Conservation (phyloP, 2,888 invertebrate species). For the Orchesella flavescens region DNA sequence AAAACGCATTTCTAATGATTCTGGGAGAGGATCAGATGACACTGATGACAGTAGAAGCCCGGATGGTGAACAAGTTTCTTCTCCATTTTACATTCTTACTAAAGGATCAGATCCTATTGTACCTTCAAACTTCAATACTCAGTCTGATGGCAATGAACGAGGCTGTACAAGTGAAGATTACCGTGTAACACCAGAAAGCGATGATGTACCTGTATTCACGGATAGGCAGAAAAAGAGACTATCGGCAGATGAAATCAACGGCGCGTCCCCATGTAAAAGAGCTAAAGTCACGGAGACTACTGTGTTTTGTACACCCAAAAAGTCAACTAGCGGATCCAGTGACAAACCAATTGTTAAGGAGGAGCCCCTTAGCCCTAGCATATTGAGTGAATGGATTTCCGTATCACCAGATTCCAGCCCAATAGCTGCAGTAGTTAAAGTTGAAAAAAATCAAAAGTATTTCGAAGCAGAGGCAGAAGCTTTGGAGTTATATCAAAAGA, state of each 20-base stretch:
- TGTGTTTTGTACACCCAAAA: neutral
- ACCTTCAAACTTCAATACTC: neutral
- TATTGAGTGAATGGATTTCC: neutral
- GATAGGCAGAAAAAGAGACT: neutral
- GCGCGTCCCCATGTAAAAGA: neutral
- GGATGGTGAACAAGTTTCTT: neutral
- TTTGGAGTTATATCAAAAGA: slow-evolving; percentile 44
- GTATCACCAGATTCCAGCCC: neutral
- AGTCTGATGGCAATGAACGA: slow-evolving; percentile 10
- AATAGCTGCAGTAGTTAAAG: slow-evolving; percentile 9
- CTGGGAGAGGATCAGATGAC: slow-evolving; percentile 47
- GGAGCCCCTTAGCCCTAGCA: neutral
- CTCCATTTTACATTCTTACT: too few species aligned
- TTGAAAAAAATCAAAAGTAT: slow-evolving; percentile 38
- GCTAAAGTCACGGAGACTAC: neutral
- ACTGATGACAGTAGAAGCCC: slow-evolving; percentile 47
- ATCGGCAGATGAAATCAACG: neutral
- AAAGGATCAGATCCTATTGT: too few species aligned
- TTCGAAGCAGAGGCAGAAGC: slow-evolving; percentile 35
- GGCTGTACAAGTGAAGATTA: slow-evolving; percentile 46
- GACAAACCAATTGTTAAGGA: neutral
- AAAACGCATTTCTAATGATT: slow-evolving; percentile 59
- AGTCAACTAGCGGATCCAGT: neutral
- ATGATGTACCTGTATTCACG: slow-evolving; percentile 11
- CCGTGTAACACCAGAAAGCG: slow-evolving; percentile 41